phyloP scores from a whole-genome alignment of 2,797 vertebrate species.

The Taenioides sp. region DNA sequence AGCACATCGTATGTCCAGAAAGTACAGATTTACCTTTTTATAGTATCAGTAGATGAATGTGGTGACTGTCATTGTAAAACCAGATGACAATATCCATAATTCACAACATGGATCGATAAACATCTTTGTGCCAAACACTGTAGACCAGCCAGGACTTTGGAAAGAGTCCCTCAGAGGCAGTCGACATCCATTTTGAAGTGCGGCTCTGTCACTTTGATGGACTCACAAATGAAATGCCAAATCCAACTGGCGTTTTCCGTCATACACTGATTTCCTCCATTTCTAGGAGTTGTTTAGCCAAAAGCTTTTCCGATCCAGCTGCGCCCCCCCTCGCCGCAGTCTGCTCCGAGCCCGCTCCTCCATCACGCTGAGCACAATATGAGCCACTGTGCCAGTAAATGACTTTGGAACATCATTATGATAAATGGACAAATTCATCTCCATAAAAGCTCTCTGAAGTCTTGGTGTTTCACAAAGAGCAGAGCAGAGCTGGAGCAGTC shows the following conservation, averaged over 20 bases:
- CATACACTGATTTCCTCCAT: background rate
- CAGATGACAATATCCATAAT: background rate
- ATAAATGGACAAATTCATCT: conserved; percentile 57
- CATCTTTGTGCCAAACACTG: background rate
- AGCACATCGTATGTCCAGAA: too few species aligned
- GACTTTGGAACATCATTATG: conserved; percentile 45
- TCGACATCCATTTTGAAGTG: background rate
- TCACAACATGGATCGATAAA: background rate
- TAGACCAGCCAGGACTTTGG: background rate
- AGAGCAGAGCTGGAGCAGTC: conserved; percentile 18
- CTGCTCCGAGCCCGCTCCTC: conserved; percentile 49
- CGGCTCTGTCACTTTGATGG: background rate
- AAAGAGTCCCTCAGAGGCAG: background rate
- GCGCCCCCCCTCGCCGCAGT: conserved; percentile 16
- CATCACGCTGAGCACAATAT: conserved; percentile 53
- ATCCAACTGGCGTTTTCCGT: background rate
- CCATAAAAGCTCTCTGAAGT: conserved; percentile 48
- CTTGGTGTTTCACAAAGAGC: conserved; percentile 25
- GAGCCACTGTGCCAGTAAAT: conserved; percentile 58
- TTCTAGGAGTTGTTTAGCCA: conserved; percentile 8
- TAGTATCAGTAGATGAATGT: too few species aligned
- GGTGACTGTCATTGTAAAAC: background rate
- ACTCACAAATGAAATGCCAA: conserved; percentile 1
- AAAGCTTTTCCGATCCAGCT: conserved; percentile 20
- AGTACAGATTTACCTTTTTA: too few species aligned